phyloP scores from a whole-genome alignment of 2,888 invertebrate genomes.

The Temnothorax unifasciatus region DNA sequence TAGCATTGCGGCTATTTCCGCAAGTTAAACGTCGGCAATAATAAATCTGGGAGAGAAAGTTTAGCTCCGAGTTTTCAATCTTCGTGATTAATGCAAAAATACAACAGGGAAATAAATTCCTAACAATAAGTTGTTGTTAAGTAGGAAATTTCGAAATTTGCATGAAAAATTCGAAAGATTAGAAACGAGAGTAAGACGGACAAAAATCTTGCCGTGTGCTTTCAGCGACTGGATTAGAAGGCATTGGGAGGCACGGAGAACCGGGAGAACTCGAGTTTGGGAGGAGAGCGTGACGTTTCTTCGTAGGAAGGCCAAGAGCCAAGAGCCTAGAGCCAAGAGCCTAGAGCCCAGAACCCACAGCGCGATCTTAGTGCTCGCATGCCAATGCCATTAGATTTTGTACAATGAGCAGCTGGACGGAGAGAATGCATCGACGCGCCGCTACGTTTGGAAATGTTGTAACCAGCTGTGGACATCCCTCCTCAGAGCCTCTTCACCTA shows the following conservation, averaged over 20 bases:
- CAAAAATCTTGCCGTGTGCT: not conserved
- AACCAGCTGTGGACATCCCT: constrained; percentile 96
- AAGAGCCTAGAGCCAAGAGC: not conserved
- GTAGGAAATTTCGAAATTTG: not conserved
- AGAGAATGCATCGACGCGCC: constrained; percentile 96
- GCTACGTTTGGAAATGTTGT: constrained; percentile 96
- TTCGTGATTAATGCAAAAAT: too few relatives aligned
- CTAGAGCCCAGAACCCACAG: not conserved
- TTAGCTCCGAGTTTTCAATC: too few relatives aligned
- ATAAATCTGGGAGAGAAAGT: too few relatives aligned
- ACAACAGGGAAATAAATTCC: too few relatives aligned
- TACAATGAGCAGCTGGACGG: constrained; percentile 95
- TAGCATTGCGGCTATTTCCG: too few relatives aligned
- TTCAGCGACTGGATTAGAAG: constrained; percentile 13
- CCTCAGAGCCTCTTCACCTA: constrained; percentile 91
- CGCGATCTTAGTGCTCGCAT: constrained; percentile 15
- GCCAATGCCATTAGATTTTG: constrained; percentile 44
- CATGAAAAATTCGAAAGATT: too few relatives aligned
- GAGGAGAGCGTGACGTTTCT: not conserved
- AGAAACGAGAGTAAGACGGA: not conserved
- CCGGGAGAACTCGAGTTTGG: not conserved
- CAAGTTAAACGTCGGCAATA: too few relatives aligned
- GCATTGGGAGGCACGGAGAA: not conserved
- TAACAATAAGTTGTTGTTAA: not conserved
- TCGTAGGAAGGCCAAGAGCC: not conserved